phyloP scores from a whole-genome alignment of 2,888 invertebrate species.

The Drosophila borealis region DNA sequence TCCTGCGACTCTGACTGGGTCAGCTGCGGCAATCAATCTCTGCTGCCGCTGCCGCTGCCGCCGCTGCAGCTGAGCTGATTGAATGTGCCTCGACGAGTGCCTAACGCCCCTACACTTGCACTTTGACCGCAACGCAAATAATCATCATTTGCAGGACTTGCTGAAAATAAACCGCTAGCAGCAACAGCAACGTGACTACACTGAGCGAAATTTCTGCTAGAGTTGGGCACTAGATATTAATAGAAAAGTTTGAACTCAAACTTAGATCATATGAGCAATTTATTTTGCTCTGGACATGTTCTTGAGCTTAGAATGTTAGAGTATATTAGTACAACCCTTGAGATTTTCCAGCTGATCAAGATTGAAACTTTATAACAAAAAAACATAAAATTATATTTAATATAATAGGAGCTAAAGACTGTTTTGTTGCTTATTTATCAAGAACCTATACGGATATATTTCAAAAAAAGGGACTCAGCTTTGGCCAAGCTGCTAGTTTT shows the following conservation, averaged over 20 bases:
- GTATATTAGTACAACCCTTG: neutral
- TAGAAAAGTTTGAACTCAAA: too few relatives aligned
- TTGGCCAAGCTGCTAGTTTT: too few relatives aligned
- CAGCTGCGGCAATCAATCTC: slow-evolving; percentile 47
- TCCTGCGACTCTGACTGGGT: slow-evolving; percentile 45
- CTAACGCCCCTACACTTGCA: slow-evolving; percentile 47
- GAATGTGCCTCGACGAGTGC: slow-evolving; percentile 21
- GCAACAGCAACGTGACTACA: slow-evolving; percentile 49
- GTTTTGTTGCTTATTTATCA: neutral
- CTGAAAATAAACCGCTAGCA: slow-evolving; percentile 28
- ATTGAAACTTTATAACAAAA: too few relatives aligned
- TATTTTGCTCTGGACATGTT: neutral
- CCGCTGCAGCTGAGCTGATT: slow-evolving; percentile 29
- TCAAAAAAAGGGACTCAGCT: too few relatives aligned
- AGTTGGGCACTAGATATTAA: too few relatives aligned
- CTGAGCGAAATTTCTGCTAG: slow-evolving; percentile 28
- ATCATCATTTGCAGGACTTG: slow-evolving; percentile 57
- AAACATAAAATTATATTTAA: too few relatives aligned
- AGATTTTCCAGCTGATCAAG: too few relatives aligned
- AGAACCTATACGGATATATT: neutral
- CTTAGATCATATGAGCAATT: too few relatives aligned
- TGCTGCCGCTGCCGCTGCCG: neutral
- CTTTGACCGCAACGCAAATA: slow-evolving; percentile 69
- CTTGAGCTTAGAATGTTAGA: neutral
- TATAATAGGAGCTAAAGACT: too few relatives aligned